These are phyloP conservation scores for Pseudococcus viburni DNA, from an alignment of 2,888 invertebrate species.

Conservation along the genomic window DNA sequence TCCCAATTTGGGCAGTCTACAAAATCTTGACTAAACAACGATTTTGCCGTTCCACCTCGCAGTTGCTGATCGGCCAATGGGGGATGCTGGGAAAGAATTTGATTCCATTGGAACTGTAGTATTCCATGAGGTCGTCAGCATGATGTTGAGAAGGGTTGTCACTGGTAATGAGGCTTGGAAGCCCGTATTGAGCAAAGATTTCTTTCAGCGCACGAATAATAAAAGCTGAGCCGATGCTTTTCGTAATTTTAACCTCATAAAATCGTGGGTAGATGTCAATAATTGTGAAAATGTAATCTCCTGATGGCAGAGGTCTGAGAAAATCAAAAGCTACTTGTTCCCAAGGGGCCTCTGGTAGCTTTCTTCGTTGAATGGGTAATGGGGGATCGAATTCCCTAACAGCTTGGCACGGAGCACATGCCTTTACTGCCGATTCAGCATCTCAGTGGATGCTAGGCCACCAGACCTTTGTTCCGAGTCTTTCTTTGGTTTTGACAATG, in stretches of 20 bases:
- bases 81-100: not conserved
- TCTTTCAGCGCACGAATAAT: not conserved
- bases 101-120: not conserved
- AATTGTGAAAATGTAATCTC: not conserved
- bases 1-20: slow-evolving; percentile 8
- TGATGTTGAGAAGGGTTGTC: slow-evolving; percentile 47
- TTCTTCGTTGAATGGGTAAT: not conserved
- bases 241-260: not conserved
- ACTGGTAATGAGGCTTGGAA: not conserved
- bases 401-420: slow-evolving; percentile 59
- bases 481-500: slow-evolving; percentile 59
- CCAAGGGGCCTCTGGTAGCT: slow-evolving; percentile 40
- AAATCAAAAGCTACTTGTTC: slow-evolving; percentile 42
- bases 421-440: not conserved
- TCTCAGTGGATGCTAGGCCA: slow-evolving; percentile 61
- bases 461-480: slow-evolving; percentile 63
- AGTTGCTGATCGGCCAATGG: slow-evolving; percentile 35
- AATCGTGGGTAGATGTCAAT: slow-evolving; percentile 40
- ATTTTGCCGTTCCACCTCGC: slow-evolving; percentile 56
- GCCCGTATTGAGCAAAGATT: not conserved
- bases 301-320: not conserved
- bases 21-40: slow-evolving; percentile 1
- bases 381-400: not conserved
- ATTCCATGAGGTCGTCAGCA: not conserved
- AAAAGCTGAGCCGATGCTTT: too few relatives aligned